These are phyloP conservation scores for Caligus rogercresseyi DNA, from an alignment of 1,140 invertebrate species.

Conservation along the genomic window DNA sequence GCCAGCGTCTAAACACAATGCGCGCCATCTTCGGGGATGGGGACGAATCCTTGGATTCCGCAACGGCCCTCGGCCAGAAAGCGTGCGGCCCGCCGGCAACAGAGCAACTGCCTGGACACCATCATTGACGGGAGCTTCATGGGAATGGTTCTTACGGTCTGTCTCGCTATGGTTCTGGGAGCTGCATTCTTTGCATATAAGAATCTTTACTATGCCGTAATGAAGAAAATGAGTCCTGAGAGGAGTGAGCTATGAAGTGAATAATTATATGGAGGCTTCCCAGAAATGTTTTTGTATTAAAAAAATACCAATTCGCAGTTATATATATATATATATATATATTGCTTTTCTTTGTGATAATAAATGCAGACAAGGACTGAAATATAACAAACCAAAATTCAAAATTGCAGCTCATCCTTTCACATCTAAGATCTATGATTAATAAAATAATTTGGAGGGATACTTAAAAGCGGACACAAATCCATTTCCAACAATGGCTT, in stretches of 20 bases:
- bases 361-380: too few relatives aligned
- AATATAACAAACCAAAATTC: too few relatives aligned
- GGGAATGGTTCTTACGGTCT: slow-evolving; percentile 53
- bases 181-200: slow-evolving; percentile 65
- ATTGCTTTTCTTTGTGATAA: too few relatives aligned
- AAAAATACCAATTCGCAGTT: too few relatives aligned
- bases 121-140: slow-evolving; percentile 32
- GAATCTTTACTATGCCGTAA: slow-evolving; percentile 54
- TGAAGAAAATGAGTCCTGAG: slow-evolving; percentile 34
- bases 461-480: too few relatives aligned
- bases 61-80: not conserved
- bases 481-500: too few relatives aligned
- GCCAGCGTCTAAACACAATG: slow-evolving; percentile 4
- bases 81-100: not conserved
- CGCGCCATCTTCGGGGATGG: slow-evolving; percentile 10
- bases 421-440: too few relatives aligned
- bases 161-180: slow-evolving; percentile 50
- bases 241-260: not conserved
- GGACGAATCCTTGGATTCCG: not conserved
- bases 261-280: too few relatives aligned
- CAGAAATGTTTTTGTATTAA: too few relatives aligned
- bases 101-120: slow-evolving; percentile 10
- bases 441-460: too few relatives aligned
- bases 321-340: too few relatives aligned
- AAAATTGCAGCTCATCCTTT: too few relatives aligned